Conservation (phyloP, 2,888 invertebrate genomes). For the Alsophila aescularia region DNA sequence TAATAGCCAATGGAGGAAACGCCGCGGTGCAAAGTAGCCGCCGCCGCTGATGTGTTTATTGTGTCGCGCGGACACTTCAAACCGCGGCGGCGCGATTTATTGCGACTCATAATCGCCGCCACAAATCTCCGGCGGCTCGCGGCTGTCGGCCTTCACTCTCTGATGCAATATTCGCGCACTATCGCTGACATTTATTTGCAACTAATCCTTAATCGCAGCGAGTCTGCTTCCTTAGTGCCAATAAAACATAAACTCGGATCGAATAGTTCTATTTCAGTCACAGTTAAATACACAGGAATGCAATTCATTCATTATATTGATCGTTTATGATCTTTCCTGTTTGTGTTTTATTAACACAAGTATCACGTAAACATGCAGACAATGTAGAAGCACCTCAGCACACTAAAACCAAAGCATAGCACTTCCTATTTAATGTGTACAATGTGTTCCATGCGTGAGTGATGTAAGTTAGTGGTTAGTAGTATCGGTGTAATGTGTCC, state of each 20-base stretch:
- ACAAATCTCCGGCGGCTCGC: slow-evolving; percentile 27
- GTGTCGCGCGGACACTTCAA: slow-evolving; percentile 41
- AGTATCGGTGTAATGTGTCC: not conserved
- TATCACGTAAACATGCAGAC: no score
- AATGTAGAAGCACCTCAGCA: no score
- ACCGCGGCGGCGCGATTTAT: slow-evolving; percentile 46
- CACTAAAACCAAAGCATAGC: no score
- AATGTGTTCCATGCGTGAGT: no score
- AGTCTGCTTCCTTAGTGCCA: not conserved
- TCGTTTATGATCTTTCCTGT: no score
- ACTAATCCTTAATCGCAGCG: slow-evolving; percentile 9
- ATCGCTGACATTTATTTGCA: slow-evolving; percentile 4
- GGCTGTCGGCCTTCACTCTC: slow-evolving; percentile 20
- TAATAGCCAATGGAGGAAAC: slow-evolving; percentile 65
- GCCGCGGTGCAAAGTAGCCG: slow-evolving; percentile 43
- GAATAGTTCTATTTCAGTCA: no score
- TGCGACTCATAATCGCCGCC: slow-evolving; percentile 35
- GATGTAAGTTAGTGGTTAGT: no score
- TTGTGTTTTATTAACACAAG: no score
- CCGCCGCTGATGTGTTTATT: slow-evolving; percentile 37
- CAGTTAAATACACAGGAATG: no score
- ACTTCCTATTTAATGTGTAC: no score
- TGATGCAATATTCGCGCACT: slow-evolving; percentile 1
- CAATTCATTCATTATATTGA: no score
- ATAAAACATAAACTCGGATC: not conserved